Conservation (phyloP, 2,888 invertebrate species). For the Apodemia duryi region DNA sequence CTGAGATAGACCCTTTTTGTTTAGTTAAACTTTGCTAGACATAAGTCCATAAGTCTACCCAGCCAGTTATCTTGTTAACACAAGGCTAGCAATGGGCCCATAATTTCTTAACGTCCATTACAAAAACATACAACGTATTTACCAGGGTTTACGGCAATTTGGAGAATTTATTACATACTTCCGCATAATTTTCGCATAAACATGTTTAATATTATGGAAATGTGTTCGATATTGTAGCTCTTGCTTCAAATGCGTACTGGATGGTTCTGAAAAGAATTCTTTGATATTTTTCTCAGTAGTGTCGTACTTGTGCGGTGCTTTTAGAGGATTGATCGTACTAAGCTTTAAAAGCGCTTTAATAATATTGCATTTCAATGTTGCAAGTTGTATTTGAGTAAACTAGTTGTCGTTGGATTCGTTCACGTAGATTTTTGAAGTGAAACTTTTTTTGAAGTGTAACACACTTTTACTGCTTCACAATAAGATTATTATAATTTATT, state of each 20-base stretch:
- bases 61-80: conserved; percentile 13
- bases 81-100: conserved; percentile 8
- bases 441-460: too few species aligned
- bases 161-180: conserved; percentile 16
- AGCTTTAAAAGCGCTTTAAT: neutral
- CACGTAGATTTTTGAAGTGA: too few species aligned
- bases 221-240: conserved; percentile 14
- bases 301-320: neutral
- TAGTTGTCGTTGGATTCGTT: too few species aligned
- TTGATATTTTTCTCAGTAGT: neutral
- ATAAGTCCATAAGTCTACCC: neutral
- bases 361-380: neutral
- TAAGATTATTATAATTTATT: too few species aligned
- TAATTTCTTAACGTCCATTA: conserved; percentile 18
- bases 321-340: neutral
- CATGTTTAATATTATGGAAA: conserved; percentile 17
- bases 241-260: neutral
- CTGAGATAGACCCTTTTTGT: neutral
- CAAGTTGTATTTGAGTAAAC: neutral
- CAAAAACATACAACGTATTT: conserved; percentile 14
- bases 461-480: too few species aligned
- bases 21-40: neutral
- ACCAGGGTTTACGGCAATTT: conserved; percentile 17
- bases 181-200: conserved; percentile 21
- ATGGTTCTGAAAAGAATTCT: neutral